These are phyloP conservation scores for Loripinus fragilis DNA, from an alignment of 2,888 invertebrate genomes.

Conservation along the genomic window DNA sequence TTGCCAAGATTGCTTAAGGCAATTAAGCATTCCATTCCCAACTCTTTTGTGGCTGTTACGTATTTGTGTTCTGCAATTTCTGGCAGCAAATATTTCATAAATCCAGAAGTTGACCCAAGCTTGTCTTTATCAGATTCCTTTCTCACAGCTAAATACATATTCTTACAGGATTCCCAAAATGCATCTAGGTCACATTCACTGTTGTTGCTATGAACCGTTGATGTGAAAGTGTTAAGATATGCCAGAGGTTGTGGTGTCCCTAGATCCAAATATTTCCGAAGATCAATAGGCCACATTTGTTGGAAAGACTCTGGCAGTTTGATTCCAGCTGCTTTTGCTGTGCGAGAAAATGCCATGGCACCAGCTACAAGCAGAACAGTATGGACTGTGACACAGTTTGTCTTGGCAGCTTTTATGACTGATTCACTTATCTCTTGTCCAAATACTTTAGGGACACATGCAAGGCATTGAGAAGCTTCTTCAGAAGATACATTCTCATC, in stretches of 20 bases:
- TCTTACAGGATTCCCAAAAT: background rate
- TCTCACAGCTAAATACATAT: background rate
- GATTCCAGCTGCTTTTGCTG: too few species aligned
- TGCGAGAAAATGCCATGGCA: background rate
- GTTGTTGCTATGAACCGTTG: background rate
- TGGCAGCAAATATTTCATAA: background rate
- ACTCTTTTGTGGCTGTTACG: background rate
- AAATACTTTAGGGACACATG: too few species aligned
- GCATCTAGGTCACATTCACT: background rate
- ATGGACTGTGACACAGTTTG: background rate
- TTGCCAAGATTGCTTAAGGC: background rate
- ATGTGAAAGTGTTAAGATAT: background rate
- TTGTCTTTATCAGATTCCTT: background rate
- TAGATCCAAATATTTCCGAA: background rate
- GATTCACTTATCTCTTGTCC: too few species aligned
- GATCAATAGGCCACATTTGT: background rate
- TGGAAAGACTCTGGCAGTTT: background rate
- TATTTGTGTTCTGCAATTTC: background rate
- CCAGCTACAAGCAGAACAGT: background rate
- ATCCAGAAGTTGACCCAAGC: background rate
- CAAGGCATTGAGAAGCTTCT: background rate
- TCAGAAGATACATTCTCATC: background rate
- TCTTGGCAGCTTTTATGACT: background rate
- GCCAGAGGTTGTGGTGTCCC: background rate
- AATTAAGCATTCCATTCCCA: background rate